Percentiles rank a stretch among this genome's conserved stretches.
Evolutionary conservation across 2,113 vertebrate species (phyloP).

Genomic region (Monarcha castaneiventris): DNA sequence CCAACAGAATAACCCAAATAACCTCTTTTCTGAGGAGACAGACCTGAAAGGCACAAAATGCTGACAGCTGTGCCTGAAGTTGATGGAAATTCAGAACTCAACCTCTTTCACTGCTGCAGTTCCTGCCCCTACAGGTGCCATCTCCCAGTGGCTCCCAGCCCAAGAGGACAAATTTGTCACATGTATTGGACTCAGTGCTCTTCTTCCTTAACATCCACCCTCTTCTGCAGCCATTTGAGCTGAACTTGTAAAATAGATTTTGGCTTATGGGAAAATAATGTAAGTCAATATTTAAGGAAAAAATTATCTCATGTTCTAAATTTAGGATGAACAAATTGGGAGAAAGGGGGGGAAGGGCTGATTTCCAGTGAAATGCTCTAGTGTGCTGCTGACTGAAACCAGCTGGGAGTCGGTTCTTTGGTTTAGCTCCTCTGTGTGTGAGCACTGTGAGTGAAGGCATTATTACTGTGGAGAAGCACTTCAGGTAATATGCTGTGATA

Average conservation of each 20-base stretch:
- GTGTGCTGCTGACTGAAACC: neutral
- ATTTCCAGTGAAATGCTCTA: neutral
- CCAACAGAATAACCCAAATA: neutral
- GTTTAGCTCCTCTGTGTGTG: neutral
- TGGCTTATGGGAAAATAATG: neutral
- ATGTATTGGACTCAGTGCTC: neutral
- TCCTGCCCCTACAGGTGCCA: neutral
- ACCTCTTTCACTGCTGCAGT: neutral
- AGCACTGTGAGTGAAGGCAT: neutral
- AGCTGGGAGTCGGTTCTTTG: neutral
- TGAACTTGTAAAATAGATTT: neutral
- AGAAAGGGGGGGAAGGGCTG: neutral
- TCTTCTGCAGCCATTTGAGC: neutral
- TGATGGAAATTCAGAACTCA: neutral
- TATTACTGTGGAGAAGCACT: neutral
- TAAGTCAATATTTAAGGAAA: neutral
- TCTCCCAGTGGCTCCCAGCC: neutral
- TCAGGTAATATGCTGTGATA: neutral
- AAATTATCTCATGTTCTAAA: neutral
- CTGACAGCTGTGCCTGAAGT: neutral
- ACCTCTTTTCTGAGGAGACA: neutral
- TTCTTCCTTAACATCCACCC: neutral
- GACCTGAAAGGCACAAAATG: neutral
- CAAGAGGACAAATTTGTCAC: neutral
- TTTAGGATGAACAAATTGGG: neutral